phyloP scores from a whole-genome alignment of 2,113 vertebrate genomes.

The Oryzias celebensis region DNA sequence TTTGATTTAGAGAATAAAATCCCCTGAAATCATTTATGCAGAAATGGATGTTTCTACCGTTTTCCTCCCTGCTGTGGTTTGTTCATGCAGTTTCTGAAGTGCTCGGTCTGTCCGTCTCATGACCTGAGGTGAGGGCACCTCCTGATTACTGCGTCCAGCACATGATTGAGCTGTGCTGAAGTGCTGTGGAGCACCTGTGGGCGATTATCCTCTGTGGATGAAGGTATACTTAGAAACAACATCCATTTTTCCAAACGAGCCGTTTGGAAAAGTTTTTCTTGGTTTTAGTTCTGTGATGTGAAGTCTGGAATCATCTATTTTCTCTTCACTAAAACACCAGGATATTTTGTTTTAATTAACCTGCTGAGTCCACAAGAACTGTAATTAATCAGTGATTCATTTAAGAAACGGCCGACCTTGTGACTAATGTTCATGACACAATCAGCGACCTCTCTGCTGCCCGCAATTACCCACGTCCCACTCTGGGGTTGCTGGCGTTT shows the following conservation, averaged over 20 bases:
- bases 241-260: no score
- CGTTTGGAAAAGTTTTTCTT: no score
- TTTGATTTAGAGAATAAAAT: no score
- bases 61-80: constrained; percentile 1
- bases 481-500: constrained; percentile 14
- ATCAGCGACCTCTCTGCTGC: constrained; percentile 29
- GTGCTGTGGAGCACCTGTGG: neutral
- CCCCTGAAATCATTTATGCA: no score
- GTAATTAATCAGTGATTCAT: constrained; percentile 7
- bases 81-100: neutral
- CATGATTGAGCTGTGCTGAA: constrained; percentile 3
- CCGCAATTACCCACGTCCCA: constrained; percentile 33
- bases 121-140: constrained; percentile 21
- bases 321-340: no score
- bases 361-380: neutral
- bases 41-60: no score
- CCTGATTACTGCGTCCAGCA: constrained; percentile 16
- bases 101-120: constrained; percentile 4
- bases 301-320: no score
- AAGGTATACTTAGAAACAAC: no score
- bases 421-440: constrained; percentile 44
- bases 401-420: constrained; percentile 36
- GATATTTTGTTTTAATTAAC: no score
- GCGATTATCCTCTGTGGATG: constrained; percentile 12
- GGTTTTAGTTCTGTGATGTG: no score